Percentiles rank a stretch among this genome's conserved stretches.
These are phyloP conservation scores for Lucifuga dentata DNA, from an alignment of 2,113 vertebrate species.

Conservation along the genomic window DNA sequence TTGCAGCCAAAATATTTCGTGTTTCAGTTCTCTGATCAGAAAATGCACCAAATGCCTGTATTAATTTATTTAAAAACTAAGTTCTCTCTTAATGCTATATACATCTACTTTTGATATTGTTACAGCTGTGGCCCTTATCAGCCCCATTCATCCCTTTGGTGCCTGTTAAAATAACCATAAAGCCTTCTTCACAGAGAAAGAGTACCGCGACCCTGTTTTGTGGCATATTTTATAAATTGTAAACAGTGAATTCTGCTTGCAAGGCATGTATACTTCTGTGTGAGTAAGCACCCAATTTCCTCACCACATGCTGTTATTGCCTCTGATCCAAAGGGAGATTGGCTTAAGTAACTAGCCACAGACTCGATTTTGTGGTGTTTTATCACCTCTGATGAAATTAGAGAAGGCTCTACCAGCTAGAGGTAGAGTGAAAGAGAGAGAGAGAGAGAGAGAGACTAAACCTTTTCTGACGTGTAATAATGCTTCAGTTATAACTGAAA, in stretches of 20 bases:
- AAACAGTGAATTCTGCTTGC: slow-evolving; percentile 53
- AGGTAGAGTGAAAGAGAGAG: slow-evolving; percentile 26
- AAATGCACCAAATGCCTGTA: slow-evolving; percentile 25
- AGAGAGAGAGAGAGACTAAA: slow-evolving; percentile 35
- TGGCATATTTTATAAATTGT: slow-evolving; percentile 19
- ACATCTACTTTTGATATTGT: too few species aligned
- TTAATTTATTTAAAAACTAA: slow-evolving; percentile 42
- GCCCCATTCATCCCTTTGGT: not conserved
- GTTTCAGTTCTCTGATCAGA: not conserved
- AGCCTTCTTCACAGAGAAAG: slow-evolving; percentile 8
- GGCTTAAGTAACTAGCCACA: slow-evolving; percentile 77
- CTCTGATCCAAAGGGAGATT: slow-evolving; percentile 73
- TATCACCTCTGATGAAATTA: slow-evolving; percentile 83
- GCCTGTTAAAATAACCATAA: slow-evolving; percentile 6
- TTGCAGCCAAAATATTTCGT: not conserved
- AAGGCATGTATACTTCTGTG: slow-evolving; percentile 61
- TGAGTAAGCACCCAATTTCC: slow-evolving; percentile 75
- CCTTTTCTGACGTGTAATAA: slow-evolving; percentile 31
- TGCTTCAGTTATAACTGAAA: slow-evolving; percentile 42
- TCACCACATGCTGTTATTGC: slow-evolving; percentile 77
- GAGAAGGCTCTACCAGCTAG: slow-evolving; percentile 43
- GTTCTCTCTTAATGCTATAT: too few species aligned
- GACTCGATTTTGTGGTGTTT: slow-evolving; percentile 79
- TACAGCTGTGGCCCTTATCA: not conserved
- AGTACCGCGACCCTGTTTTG: slow-evolving; percentile 21